Evolutionary conservation across 2,888 invertebrate species (phyloP).

Genomic region (Didymodactylos carnosus): DNA sequence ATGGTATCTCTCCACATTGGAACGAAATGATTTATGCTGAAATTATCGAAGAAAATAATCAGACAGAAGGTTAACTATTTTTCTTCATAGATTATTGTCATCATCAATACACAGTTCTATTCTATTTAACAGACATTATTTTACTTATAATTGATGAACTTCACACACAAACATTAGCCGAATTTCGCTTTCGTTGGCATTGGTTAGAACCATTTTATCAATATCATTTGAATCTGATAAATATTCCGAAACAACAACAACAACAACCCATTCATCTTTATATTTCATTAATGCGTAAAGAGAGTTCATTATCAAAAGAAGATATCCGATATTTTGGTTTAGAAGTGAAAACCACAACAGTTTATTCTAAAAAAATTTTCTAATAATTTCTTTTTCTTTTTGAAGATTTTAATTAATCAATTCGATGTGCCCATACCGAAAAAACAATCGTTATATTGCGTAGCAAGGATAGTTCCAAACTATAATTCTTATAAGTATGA

Average conservation of each 20-base stretch:
- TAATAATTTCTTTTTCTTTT: no score
- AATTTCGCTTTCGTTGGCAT: constrained; percentile 24
- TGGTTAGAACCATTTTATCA: constrained; percentile 28
- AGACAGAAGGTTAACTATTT: constrained; percentile 23
- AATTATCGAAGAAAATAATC: constrained; percentile 19
- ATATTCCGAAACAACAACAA: background rate
- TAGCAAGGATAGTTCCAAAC: constrained; percentile 28
- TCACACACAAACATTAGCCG: constrained; percentile 21
- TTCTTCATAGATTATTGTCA: no score
- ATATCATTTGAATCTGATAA: constrained; percentile 26
- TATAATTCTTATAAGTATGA: constrained; percentile 26
- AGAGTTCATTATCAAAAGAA: constrained; percentile 5
- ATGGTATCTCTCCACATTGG: constrained; percentile 22
- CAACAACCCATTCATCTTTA: background rate
- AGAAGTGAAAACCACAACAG: no score
- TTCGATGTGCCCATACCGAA: constrained; percentile 4
- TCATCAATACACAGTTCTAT: no score
- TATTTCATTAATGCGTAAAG: constrained; percentile 9
- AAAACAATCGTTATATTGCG: constrained; percentile 18
- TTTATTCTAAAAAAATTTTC: no score
- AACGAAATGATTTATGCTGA: constrained; percentile 23
- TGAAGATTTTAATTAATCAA: constrained; percentile 1
- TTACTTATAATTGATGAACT: constrained; percentile 23
- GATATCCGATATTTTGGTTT: constrained; percentile 11
- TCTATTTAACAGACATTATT: constrained; percentile 24